phyloP scores from a whole-genome alignment of 1,140 invertebrate species.

The Cataglyphis hispanica region DNA sequence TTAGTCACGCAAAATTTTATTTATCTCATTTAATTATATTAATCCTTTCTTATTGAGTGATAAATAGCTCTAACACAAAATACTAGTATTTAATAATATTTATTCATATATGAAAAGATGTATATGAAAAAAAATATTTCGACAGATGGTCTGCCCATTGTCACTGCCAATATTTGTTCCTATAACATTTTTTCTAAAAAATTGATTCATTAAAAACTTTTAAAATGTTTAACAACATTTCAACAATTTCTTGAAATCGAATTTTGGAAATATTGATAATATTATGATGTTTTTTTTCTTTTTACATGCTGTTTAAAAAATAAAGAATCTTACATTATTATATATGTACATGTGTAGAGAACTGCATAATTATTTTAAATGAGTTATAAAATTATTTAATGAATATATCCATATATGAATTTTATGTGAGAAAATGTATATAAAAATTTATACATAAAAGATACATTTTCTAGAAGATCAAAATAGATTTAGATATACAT shows the following conservation, averaged over 20 bases:
- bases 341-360: background rate
- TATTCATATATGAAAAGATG: background rate
- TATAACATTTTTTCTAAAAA: background rate
- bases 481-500: conserved; percentile 10
- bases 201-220: conserved; percentile 7
- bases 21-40: background rate
- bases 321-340: background rate
- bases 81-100: conserved; percentile 4
- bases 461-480: conserved; percentile 30
- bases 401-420: conserved; percentile 5
- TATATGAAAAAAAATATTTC: conserved; percentile 16
- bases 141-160: background rate
- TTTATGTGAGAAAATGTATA: conserved; percentile 37
- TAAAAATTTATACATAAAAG: conserved; percentile 23
- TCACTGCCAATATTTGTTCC: conserved; percentile 45
- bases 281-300: background rate
- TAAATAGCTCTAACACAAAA: background rate
- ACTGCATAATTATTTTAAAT: conserved; percentile 17
- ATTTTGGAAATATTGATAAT: background rate
- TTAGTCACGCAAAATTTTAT: background rate
- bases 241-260: background rate
- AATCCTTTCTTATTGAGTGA: background rate
- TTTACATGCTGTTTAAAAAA: background rate
- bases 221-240: background rate
- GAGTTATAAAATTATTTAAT: conserved; percentile 18